Evolutionary conservation across 2,113 vertebrate genomes (phyloP).

Genomic region (Pangasianodon gigas): DNA sequence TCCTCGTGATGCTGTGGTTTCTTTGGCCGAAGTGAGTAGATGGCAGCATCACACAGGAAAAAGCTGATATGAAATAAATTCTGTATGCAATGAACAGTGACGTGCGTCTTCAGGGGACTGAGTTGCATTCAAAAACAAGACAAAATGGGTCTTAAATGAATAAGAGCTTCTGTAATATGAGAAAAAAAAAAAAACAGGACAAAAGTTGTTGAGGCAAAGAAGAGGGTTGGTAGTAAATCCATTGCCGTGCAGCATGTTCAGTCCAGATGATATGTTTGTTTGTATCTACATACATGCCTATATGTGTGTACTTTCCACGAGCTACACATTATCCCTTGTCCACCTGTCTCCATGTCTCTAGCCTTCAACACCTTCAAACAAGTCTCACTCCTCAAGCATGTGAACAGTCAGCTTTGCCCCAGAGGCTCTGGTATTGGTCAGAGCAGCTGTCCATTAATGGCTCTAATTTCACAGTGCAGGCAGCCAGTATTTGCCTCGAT

Average conservation of each 20-base stretch:
- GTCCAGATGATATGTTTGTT: not conserved
- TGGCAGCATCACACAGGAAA: not conserved
- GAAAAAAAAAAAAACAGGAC: not conserved
- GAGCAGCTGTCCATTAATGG: slow-evolving; percentile 64
- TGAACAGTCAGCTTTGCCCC: slow-evolving; percentile 31
- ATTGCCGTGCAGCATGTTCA: not conserved
- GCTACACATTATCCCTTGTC: slow-evolving; percentile 34
- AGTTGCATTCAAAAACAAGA: not conserved
- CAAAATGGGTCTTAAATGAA: not conserved
- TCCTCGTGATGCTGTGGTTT: not conserved
- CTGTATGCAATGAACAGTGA: not conserved
- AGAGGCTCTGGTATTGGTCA: slow-evolving; percentile 41
- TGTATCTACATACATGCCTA: slow-evolving; percentile 38
- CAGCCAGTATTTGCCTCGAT: not conserved
- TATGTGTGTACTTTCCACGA: slow-evolving; percentile 22
- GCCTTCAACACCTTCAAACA: slow-evolving; percentile 14
- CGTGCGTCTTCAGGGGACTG: not conserved
- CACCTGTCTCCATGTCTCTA: slow-evolving; percentile 64
- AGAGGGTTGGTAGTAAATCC: not conserved
- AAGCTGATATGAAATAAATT: not conserved
- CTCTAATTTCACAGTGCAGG: slow-evolving; percentile 64
- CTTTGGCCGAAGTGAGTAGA: not conserved
- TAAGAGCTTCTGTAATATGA: not conserved
- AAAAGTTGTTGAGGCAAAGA: not conserved
- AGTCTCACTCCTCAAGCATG: slow-evolving; percentile 55